phyloP scores from a whole-genome alignment of 2,797 vertebrate genomes.

The Coreius guichenoti region DNA sequence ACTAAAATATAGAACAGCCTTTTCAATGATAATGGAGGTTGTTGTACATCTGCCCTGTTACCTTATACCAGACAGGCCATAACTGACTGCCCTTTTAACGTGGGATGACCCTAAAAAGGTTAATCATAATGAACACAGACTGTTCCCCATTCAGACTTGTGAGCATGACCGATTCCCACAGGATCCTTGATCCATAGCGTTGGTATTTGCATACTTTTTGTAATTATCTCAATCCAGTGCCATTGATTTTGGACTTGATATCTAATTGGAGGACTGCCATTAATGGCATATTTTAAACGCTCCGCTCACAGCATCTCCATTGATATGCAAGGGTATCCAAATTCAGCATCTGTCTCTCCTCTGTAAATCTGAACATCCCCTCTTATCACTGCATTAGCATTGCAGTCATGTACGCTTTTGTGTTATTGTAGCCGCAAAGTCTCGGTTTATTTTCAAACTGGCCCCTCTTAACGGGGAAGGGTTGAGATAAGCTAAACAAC shows the following conservation, averaged over 20 bases:
- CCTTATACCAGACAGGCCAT: background rate
- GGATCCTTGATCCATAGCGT: conserved; percentile 32
- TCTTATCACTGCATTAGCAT: conserved; percentile 35
- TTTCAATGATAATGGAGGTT: conserved; percentile 32
- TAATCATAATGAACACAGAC: conserved; percentile 50
- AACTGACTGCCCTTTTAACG: conserved; percentile 12
- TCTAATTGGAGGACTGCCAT: conserved; percentile 53
- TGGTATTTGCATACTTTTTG: conserved; percentile 42
- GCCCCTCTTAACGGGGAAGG: background rate
- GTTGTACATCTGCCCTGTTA: conserved; percentile 32
- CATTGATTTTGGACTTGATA: conserved; percentile 53
- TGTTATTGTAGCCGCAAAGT: conserved; percentile 33
- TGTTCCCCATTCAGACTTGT: background rate
- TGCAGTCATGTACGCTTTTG: conserved; percentile 43
- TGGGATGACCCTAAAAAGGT: conserved; percentile 32
- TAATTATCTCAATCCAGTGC: conserved; percentile 53
- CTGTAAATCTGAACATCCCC: conserved; percentile 41
- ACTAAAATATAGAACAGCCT: background rate
- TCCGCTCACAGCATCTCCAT: background rate
- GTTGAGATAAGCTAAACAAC: conserved; percentile 53
- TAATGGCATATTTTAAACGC: conserved; percentile 31
- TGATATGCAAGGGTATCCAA: conserved; percentile 27
- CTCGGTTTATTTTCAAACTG: conserved; percentile 32
- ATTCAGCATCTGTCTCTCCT: conserved; percentile 34
- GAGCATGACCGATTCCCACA: conserved; percentile 5